These are phyloP conservation scores for Acinonyx jubatus DNA, from an alignment of 2,113 vertebrate genomes.

Conservation along the genomic window DNA sequence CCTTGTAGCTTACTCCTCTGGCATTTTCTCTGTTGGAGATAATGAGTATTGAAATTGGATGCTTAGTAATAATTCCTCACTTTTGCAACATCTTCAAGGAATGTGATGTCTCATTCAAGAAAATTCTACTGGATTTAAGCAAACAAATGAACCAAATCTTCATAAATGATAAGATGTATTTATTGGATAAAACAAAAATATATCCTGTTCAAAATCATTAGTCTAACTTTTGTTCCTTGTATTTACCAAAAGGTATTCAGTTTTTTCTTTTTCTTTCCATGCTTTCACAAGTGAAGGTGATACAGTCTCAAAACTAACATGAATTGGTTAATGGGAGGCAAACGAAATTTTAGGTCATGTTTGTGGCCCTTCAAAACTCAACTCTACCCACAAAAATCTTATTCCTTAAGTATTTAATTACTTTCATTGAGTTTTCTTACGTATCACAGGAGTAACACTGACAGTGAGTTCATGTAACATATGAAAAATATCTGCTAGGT, in stretches of 20 bases:
- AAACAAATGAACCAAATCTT: constrained; percentile 27
- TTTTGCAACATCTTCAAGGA: constrained; percentile 13
- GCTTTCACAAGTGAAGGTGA: background rate
- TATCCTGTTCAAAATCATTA: background rate
- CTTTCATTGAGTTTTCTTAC: background rate
- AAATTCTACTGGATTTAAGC: constrained; percentile 23
- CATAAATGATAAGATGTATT: background rate
- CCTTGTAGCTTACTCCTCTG: background rate
- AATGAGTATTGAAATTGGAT: constrained; percentile 12
- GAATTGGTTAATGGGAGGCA: background rate
- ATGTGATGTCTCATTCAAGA: background rate
- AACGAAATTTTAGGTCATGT: background rate
- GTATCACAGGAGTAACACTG: background rate
- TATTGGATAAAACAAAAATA: constrained; percentile 26
- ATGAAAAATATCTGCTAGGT: background rate
- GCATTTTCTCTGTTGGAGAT: constrained; percentile 23
- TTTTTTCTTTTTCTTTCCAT: background rate
- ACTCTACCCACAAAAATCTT: background rate
- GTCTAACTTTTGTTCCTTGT: background rate
- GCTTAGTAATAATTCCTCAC: background rate
- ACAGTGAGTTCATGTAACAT: background rate
- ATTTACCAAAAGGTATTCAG: background rate
- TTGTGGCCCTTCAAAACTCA: background rate
- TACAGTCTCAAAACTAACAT: background rate
- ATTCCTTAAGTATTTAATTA: constrained; percentile 2